Conservation (phyloP, 1,140 invertebrate species). For the Olivierus martensii region DNA sequence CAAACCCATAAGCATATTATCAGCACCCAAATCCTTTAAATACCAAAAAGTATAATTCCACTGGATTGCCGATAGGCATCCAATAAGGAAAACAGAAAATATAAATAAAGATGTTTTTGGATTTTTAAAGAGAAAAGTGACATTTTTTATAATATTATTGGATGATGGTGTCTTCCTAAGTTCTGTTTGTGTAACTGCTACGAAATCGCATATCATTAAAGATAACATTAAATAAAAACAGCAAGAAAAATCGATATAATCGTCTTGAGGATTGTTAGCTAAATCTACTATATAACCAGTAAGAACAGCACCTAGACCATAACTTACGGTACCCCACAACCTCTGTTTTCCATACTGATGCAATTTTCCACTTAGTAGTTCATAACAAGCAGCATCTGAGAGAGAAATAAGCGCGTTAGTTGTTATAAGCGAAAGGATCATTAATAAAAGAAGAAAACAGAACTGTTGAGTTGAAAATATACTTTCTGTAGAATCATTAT, state of each 20-base stretch:
- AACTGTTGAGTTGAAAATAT: not conserved
- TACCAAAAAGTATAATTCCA: conserved; percentile 60
- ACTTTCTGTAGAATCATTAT: too few species aligned
- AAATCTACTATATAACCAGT: too few species aligned
- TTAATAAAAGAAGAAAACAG: conserved; percentile 2
- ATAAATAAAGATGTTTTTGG: not conserved
- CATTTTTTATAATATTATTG: conserved; percentile 4
- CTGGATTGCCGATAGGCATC: conserved; percentile 64
- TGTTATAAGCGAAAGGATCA: not conserved
- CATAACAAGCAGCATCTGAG: conserved; percentile 7
- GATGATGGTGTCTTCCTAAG: too few species aligned
- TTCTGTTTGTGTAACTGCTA: too few species aligned
- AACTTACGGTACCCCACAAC: conserved; percentile 12
- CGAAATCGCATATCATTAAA: too few species aligned
- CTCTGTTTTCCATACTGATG: conserved; percentile 2
- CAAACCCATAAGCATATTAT: conserved; percentile 60
- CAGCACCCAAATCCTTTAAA: conserved; percentile 20
- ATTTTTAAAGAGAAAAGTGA: not conserved
- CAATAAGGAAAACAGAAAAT: conserved; percentile 61
- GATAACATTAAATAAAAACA: too few species aligned
- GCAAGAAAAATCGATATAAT: too few species aligned
- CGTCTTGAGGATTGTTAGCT: too few species aligned
- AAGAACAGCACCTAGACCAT: not conserved
- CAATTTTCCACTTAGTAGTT: not conserved
- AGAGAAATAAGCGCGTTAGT: conserved; percentile 3